Conservation (phyloP, 2,888 invertebrate species). For the Lasioglossum vierecki region DNA sequence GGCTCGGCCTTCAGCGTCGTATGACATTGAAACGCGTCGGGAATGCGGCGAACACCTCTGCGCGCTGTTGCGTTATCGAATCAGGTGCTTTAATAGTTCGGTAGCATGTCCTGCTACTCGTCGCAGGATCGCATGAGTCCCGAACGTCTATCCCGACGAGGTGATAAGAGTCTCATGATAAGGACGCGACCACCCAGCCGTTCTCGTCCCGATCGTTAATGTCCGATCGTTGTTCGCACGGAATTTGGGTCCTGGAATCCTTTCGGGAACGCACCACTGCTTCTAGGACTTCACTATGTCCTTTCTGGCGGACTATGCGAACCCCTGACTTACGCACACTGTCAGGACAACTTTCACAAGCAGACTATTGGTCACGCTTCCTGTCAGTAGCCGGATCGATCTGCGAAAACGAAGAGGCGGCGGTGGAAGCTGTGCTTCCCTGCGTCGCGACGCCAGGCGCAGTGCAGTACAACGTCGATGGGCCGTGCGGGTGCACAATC, state of each 20-base stretch:
- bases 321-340: constrained; percentile 20
- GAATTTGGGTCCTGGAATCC: not conserved
- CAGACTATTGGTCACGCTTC: constrained; percentile 44
- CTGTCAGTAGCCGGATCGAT: constrained; percentile 64
- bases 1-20: not conserved
- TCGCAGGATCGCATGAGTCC: not conserved
- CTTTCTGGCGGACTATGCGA: constrained; percentile 4
- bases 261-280: not conserved
- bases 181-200: not conserved
- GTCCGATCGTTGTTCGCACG: not conserved
- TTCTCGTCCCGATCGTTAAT: not conserved
- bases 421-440: constrained; percentile 64
- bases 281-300: constrained; percentile 1
- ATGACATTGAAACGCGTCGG: not conserved
- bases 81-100: not conserved
- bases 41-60: not conserved
- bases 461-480: constrained; percentile 50
- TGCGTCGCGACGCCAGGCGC: constrained; percentile 65
- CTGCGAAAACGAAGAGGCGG: constrained; percentile 54
- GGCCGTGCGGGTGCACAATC: not conserved
- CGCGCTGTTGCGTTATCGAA: not conserved
- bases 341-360: constrained; percentile 35
- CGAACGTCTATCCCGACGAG: not conserved
- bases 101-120: not conserved
- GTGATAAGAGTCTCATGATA: not conserved